Conservation (phyloP, 2,113 vertebrate species). For the Syrrhaptes paradoxus region DNA sequence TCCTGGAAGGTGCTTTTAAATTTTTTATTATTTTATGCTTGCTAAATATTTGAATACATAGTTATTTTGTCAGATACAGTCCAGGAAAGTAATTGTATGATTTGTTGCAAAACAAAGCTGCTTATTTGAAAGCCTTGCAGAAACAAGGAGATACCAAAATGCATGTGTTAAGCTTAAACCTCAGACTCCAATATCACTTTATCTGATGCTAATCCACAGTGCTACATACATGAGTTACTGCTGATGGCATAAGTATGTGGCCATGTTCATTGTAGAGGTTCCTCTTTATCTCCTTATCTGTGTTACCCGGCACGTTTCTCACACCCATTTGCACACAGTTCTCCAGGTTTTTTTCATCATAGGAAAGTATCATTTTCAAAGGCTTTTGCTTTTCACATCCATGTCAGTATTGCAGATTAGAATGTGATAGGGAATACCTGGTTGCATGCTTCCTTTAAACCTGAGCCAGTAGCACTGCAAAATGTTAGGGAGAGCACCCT, state of each 20-base stretch:
- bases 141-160: neutral
- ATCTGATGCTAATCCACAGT: conserved; percentile 43
- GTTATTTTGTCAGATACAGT: neutral
- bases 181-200: neutral
- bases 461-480: conserved; percentile 73
- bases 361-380: conserved; percentile 81
- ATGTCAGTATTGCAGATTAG: conserved; percentile 74
- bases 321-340: conserved; percentile 56
- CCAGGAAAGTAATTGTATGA: neutral
- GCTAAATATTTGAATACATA: neutral
- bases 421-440: conserved; percentile 76
- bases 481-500: conserved; percentile 62
- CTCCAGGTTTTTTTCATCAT: conserved; percentile 67
- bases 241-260: conserved; percentile 40
- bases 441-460: conserved; percentile 79
- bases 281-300: conserved; percentile 71
- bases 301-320: conserved; percentile 37
- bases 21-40: neutral
- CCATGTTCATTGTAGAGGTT: conserved; percentile 19
- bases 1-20: neutral
- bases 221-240: conserved; percentile 44
- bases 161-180: neutral
- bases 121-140: neutral
- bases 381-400: conserved; percentile 68
- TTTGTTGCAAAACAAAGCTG: conserved; percentile 10